Conservation (phyloP, 1,140 invertebrate genomes). For the Procambarus virginalis region DNA sequence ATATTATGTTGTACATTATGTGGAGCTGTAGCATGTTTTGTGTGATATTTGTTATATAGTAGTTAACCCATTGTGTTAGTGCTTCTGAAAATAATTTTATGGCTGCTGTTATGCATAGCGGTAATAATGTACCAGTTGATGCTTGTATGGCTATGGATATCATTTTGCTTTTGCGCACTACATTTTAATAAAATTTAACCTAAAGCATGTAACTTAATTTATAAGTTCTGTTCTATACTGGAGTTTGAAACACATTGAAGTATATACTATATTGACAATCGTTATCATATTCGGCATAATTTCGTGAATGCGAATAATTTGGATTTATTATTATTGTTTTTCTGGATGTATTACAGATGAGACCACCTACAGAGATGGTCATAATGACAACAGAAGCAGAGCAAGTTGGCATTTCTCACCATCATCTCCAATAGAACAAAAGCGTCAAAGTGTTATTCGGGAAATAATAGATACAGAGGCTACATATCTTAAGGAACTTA, state of each 20-base stretch:
- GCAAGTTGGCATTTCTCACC: constrained; percentile 28
- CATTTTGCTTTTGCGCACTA: not conserved
- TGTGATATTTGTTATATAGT: not conserved
- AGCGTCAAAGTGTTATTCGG: constrained; percentile 49
- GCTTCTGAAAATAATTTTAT: not conserved
- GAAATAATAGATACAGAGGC: constrained; percentile 47
- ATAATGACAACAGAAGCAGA: not conserved
- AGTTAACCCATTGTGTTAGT: not conserved
- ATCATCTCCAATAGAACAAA: constrained; percentile 33
- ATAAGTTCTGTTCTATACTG: not conserved
- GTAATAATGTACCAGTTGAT: not conserved
- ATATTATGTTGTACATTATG: not conserved
- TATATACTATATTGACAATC: not conserved
- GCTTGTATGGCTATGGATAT: not conserved
- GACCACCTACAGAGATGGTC: not conserved
- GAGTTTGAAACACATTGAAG: not conserved
- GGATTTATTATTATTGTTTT: not conserved
- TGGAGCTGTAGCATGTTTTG: not conserved
- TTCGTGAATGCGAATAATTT: not conserved
- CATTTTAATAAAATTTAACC: not conserved
- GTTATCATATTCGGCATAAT: too few relatives aligned
- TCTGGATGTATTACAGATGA: not conserved
- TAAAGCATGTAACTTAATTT: not conserved
- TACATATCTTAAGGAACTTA: constrained; percentile 27
- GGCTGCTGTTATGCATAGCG: not conserved